Evolutionary conservation across 2,113 vertebrate species (phyloP).

Genomic region (Pseudorasbora parva): DNA sequence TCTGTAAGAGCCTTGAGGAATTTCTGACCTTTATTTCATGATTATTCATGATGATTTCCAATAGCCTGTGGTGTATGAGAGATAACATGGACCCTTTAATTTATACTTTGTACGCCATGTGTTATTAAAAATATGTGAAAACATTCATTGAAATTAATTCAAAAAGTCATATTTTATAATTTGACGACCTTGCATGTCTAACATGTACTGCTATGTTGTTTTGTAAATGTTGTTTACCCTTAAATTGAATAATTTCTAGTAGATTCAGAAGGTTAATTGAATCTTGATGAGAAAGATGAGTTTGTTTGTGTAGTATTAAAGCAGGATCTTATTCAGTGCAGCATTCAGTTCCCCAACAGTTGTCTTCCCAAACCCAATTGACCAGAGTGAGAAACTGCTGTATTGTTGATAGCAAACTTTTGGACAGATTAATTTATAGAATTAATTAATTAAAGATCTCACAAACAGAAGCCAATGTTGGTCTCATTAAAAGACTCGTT

Average conservation of each 20-base stretch:
- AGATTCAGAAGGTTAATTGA: conserved; percentile 7
- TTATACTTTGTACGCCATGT: conserved; percentile 40
- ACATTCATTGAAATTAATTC: conserved; percentile 15
- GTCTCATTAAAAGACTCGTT: conserved; percentile 43
- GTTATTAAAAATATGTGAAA: conserved; percentile 17
- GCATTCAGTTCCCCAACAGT: background rate
- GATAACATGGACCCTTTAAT: conserved; percentile 49
- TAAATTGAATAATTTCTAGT: background rate
- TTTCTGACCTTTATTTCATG: conserved; percentile 34
- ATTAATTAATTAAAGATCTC: conserved; percentile 7
- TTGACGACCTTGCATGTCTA: background rate
- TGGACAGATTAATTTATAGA: conserved; percentile 23
- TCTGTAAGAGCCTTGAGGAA: conserved; percentile 37
- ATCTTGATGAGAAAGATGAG: background rate
- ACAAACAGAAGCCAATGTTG: conserved; percentile 16
- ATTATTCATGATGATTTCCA: conserved; percentile 46
- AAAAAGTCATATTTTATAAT: conserved; percentile 9
- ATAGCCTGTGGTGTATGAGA: conserved; percentile 40
- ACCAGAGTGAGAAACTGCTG: background rate
- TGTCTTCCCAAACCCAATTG: too few relatives aligned
- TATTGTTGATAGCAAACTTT: conserved; percentile 4
- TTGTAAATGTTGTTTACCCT: background rate
- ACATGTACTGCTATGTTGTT: background rate
- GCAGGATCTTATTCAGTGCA: background rate
- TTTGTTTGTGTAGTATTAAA: conserved; percentile 26